Evolutionary conservation across 92 coral and sea anemone genomes (phyloP).

Genomic region (Zoanthus gigantus): DNA sequence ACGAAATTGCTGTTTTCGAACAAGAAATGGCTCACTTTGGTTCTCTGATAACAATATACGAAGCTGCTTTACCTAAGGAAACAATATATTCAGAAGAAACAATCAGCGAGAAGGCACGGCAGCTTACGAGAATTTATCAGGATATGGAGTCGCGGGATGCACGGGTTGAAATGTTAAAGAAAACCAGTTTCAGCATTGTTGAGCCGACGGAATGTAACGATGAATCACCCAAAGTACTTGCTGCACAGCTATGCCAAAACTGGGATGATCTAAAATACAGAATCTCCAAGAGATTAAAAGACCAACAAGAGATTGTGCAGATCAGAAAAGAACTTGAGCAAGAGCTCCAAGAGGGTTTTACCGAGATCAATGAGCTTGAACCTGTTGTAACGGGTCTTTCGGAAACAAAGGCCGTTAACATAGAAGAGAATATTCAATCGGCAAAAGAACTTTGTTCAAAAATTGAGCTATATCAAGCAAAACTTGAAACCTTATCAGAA

Average conservation of each 20-base stretch:
- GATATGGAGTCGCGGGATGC: conserved; percentile 83
- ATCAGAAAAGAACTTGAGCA: conserved; percentile 71
- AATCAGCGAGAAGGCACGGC: conserved; percentile 72
- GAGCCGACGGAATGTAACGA: conserved; percentile 27
- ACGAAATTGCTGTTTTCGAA: conserved; percentile 73
- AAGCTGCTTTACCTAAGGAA: conserved; percentile 77
- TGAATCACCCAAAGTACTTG: conserved; percentile 52
- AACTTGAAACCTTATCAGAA: conserved; percentile 71
- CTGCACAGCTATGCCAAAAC: conserved; percentile 66
- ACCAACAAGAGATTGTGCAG: conserved; percentile 64
- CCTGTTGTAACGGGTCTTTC: conserved; percentile 18
- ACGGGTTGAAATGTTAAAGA: conserved; percentile 66
- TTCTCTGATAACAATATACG: conserved; percentile 81
- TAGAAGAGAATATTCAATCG: conserved; percentile 53
- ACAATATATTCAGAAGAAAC: conserved; percentile 76
- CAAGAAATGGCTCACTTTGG: conserved; percentile 80
- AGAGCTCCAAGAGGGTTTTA: conserved; percentile 50
- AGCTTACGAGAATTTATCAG: conserved; percentile 69
- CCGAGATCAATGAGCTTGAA: conserved; percentile 59
- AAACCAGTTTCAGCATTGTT: conserved; percentile 52
- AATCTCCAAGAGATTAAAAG: conserved; percentile 59
- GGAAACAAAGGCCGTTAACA: conserved; percentile 36
- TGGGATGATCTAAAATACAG: conserved; percentile 74
- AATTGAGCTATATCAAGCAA: conserved; percentile 60
- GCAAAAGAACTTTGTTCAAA: conserved; percentile 66